These are phyloP conservation scores for Cancer borealis DNA, from an alignment of 2,888 invertebrate genomes.

Conservation along the genomic window DNA sequence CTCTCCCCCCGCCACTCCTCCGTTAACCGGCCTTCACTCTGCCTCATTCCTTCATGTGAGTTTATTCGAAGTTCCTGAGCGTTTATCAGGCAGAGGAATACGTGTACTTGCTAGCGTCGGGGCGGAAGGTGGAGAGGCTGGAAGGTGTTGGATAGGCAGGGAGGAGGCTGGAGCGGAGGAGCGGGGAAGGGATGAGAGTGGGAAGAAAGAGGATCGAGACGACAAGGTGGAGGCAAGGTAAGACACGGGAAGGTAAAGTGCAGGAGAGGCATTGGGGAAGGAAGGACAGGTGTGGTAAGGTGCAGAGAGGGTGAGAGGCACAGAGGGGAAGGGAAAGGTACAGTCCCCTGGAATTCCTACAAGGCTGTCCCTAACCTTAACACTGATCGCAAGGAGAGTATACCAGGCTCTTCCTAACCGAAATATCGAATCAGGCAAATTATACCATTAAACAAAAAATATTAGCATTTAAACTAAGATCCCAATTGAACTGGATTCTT, in stretches of 20 bases:
- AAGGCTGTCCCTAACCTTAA: no score
- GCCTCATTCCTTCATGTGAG: neutral
- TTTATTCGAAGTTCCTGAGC: neutral
- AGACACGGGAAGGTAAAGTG: neutral
- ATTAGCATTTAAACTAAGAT: no score
- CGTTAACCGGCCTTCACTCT: neutral
- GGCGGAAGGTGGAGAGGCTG: neutral
- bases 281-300: neutral
- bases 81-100: neutral
- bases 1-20: neutral
- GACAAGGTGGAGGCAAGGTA: neutral
- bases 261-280: neutral
- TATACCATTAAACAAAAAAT: no score
- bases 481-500: no score
- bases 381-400: no score
- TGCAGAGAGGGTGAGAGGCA: neutral
- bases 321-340: neutral
- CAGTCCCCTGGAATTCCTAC: no score
- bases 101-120: neutral
- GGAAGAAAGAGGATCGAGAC: neutral
- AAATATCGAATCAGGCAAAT: no score
- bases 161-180: neutral
- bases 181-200: neutral
- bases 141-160: neutral
- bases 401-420: no score